A percentile compares a stretch with the other conserved stretches of the same genome.
These are phyloP conservation scores for Mus minutoides DNA, from an alignment of 2,797 vertebrate genomes.

Conservation along the genomic window DNA sequence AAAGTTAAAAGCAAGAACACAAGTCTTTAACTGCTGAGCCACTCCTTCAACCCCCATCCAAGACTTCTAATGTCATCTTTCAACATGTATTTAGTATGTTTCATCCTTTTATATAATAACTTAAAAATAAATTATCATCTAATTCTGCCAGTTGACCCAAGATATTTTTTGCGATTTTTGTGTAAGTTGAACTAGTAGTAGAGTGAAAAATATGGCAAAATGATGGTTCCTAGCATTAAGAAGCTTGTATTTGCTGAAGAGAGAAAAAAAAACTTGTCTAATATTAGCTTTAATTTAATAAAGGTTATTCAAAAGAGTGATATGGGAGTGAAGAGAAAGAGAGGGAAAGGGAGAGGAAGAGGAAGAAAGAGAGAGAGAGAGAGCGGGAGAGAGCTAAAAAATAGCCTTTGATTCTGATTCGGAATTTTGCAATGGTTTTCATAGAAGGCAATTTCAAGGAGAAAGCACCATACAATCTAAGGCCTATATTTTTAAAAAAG, in stretches of 20 bases:
- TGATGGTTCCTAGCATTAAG: neutral
- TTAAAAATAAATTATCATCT: neutral
- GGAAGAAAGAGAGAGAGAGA: rapidly evolving
- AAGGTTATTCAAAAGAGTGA: neutral
- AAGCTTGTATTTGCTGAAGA: neutral
- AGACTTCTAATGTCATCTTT: slow-evolving; percentile 1
- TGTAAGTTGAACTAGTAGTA: neutral
- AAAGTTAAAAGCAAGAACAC: neutral
- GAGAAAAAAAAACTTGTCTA: neutral
- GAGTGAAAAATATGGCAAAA: neutral
- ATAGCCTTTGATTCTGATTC: neutral
- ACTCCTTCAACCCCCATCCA: neutral
- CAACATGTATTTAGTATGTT: slow-evolving; percentile 7
- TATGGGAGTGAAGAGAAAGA: neutral
- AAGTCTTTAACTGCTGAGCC: neutral
- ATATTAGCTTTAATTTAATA: slow-evolving; percentile 27
- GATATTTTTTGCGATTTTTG: neutral
- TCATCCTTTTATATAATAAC: neutral
- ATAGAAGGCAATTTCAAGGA: slow-evolving; percentile 13
- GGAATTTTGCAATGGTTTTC: neutral
- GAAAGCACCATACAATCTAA: neutral
- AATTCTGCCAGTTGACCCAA: neutral
- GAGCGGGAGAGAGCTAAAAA: neutral
- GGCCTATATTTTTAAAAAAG: neutral
- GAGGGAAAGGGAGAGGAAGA: neutral